Conservation (phyloP, 2,797 vertebrate genomes). For the Gymnodraco acuticeps region DNA sequence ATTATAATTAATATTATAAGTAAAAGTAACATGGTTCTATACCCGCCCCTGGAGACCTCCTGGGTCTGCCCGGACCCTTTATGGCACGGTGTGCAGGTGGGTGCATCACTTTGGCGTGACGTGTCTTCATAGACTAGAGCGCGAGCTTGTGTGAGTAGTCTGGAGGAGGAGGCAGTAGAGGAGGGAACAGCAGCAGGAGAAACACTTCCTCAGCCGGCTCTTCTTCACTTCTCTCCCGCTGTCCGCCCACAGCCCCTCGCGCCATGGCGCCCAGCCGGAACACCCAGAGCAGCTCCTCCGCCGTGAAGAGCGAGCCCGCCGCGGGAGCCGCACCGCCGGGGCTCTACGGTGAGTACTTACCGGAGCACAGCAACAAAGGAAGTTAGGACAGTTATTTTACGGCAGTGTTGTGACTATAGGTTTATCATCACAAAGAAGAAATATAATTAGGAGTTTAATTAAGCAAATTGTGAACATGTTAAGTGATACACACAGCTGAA, state of each 20-base stretch:
- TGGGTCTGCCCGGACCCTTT: too few relatives aligned
- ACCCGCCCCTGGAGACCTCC: too few relatives aligned
- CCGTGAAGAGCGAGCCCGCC: conserved; percentile 8
- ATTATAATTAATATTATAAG: too few relatives aligned
- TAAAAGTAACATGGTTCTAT: too few relatives aligned
- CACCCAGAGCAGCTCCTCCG: not conserved
- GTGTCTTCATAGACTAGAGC: not conserved
- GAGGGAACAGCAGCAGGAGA: not conserved
- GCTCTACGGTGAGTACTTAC: conserved; percentile 41
- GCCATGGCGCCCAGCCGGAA: conserved; percentile 39
- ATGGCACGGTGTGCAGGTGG: not conserved
- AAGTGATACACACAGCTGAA: too few relatives aligned
- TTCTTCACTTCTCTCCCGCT: conserved; percentile 7
- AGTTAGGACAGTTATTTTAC: not conserved
- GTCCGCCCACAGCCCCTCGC: not conserved
- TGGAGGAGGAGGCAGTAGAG: not conserved
- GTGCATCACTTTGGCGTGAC: not conserved
- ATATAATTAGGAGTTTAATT: not conserved
- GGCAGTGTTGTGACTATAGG: not conserved
- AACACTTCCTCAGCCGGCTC: not conserved
- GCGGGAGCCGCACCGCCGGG: not conserved
- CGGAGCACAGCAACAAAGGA: not conserved
- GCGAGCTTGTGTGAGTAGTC: not conserved
- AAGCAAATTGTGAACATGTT: not conserved
- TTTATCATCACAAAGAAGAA: not conserved